These are phyloP conservation scores for Pseudorasbora parva DNA, from an alignment of 2,113 vertebrate species.

Conservation along the genomic window DNA sequence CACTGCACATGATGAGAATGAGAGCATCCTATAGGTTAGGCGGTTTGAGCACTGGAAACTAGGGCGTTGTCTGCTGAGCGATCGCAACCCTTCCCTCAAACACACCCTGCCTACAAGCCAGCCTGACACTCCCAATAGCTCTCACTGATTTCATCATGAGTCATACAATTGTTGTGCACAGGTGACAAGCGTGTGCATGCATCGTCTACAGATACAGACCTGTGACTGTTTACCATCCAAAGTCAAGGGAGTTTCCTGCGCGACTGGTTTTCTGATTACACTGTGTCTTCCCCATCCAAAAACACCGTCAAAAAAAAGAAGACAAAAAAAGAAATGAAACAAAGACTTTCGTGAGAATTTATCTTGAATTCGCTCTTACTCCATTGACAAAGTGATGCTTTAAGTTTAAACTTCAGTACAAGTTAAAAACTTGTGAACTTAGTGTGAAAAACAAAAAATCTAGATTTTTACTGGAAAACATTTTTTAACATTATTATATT, in stretches of 20 bases:
- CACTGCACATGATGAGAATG: background rate
- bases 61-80: background rate
- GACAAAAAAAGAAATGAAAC: background rate
- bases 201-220: constrained; percentile 15
- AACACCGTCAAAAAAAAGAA: background rate
- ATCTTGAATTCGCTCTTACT: background rate
- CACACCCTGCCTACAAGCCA: constrained; percentile 7
- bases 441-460: too few species aligned
- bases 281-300: background rate
- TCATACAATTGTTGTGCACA: constrained; percentile 40
- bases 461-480: background rate
- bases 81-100: constrained; percentile 21
- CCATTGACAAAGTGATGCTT: background rate
- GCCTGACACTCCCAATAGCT: background rate
- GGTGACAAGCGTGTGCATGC: constrained; percentile 35
- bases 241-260: constrained; percentile 52
- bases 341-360: background rate
- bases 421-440: too few species aligned
- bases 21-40: background rate
- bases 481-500: background rate
- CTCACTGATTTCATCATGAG: constrained; percentile 35
- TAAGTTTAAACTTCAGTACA: background rate
- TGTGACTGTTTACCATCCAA: constrained; percentile 41
- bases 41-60: background rate
- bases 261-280: constrained; percentile 48